Evolutionary conservation across 2,113 vertebrate species (phyloP).

Genomic region (Proteles cristata): DNA sequence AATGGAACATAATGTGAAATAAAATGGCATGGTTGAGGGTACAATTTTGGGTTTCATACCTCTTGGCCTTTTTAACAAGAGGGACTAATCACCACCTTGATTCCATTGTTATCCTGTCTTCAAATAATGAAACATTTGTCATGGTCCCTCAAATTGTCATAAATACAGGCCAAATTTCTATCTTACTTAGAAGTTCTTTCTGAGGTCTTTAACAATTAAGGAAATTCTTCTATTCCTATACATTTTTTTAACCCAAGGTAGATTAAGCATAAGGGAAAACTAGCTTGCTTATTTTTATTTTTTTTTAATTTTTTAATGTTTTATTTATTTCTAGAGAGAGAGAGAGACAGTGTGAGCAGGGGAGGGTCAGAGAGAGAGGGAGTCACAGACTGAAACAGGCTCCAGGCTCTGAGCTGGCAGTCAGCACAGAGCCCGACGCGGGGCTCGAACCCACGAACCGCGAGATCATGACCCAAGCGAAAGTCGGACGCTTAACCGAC

Average conservation of each 20-base stretch:
- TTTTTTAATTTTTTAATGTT: no score
- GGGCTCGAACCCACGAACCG: no score
- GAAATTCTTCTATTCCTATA: background rate
- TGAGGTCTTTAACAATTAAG: background rate
- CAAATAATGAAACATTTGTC: background rate
- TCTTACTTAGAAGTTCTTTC: background rate
- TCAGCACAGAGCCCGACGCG: no score
- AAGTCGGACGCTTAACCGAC: no score
- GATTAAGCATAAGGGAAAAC: background rate
- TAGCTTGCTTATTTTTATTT: background rate
- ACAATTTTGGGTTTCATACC: background rate
- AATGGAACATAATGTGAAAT: background rate
- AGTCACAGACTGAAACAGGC: no score
- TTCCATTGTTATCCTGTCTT: background rate
- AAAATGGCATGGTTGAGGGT: background rate
- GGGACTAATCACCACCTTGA: background rate
- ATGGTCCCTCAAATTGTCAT: background rate
- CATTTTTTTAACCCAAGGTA: background rate
- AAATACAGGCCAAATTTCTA: background rate
- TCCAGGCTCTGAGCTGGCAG: no score
- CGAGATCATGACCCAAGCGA: no score
- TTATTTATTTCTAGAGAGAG: no score
- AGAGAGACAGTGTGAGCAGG: no score
- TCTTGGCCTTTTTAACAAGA: background rate
- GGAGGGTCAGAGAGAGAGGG: no score